A percentile compares a stretch with the other conserved stretches of the same genome.
Evolutionary conservation across 2,888 invertebrate genomes (phyloP).

Genomic region (Polylopha cassiicola): DNA sequence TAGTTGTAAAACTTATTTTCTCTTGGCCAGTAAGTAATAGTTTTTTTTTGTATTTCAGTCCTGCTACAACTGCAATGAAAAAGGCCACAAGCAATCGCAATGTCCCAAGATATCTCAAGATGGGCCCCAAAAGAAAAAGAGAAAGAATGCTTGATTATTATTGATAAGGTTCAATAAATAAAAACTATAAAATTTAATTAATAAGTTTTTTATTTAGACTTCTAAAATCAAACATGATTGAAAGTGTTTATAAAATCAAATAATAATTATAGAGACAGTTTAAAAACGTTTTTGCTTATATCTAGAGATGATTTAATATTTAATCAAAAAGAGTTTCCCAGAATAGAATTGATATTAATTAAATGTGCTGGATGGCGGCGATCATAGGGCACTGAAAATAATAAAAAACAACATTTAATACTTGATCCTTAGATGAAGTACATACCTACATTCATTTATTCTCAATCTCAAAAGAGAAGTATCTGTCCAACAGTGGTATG

Average conservation of each 20-base stretch:
- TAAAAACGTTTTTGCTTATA: not conserved
- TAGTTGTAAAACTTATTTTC: not conserved
- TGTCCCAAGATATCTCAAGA: conserved; percentile 62
- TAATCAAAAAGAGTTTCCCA: conserved; percentile 29
- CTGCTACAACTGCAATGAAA: conserved; percentile 76
- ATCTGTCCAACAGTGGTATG: no score
- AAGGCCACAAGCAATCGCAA: conserved; percentile 74
- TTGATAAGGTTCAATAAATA: conserved; percentile 38
- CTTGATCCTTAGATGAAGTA: no score
- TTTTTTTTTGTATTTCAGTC: conserved; percentile 53
- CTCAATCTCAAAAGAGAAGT: no score
- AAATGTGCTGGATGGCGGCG: conserved; percentile 5
- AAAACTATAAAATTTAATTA: conserved; percentile 33
- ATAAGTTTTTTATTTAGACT: conserved; percentile 29
- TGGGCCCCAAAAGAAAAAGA: conserved; percentile 42
- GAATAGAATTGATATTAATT: conserved; percentile 18
- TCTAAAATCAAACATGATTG: conserved; percentile 38
- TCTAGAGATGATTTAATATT: no score
- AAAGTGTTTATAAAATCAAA: conserved; percentile 25
- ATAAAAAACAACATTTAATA: conserved; percentile 9
- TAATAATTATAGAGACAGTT: conserved; percentile 1
- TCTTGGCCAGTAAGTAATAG: not conserved
- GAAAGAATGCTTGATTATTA: conserved; percentile 40
- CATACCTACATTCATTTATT: no score
- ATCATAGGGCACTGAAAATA: conserved; percentile 37